Evolutionary conservation across 92 coral and sea anemone genomes (phyloP).

Genomic region (Blastomussa wellsi): DNA sequence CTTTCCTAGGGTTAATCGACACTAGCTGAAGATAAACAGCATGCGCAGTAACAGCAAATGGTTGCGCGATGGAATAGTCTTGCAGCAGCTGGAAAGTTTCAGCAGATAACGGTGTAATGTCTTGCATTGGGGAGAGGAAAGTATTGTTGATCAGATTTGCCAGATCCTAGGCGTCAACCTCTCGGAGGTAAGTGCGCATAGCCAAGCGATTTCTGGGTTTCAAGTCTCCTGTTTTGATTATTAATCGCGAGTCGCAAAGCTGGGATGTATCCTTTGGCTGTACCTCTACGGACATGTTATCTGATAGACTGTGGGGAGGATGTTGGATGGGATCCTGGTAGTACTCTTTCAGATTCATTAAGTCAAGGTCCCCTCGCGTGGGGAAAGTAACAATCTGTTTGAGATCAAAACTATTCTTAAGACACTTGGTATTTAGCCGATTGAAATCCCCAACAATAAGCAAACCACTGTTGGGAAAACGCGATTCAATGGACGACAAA

Average conservation of each 20-base stretch:
- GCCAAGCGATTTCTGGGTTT: constrained; percentile 48
- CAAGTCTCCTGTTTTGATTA: constrained; percentile 52
- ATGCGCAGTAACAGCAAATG: constrained; percentile 23
- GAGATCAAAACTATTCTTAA: constrained; percentile 56
- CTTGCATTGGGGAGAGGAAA: constrained; percentile 38
- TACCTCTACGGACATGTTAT: constrained; percentile 60
- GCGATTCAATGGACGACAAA: constrained; percentile 64
- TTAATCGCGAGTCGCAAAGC: constrained; percentile 32
- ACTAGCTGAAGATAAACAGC: constrained; percentile 40
- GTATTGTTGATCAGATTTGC: constrained; percentile 38
- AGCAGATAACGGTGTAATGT: constrained; percentile 33
- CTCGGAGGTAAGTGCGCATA: constrained; percentile 40
- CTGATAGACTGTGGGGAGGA: constrained; percentile 67
- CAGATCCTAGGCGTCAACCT: constrained; percentile 37
- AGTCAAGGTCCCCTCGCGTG: constrained; percentile 47
- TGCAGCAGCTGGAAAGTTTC: constrained; percentile 15
- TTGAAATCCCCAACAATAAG: constrained; percentile 66
- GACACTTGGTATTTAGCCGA: constrained; percentile 45
- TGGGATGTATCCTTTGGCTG: constrained; percentile 41
- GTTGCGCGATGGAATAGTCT: constrained; percentile 1
- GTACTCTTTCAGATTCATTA: constrained; percentile 57
- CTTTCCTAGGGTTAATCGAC: constrained; percentile 24
- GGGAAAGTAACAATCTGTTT: constrained; percentile 65
- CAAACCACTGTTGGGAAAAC: constrained; percentile 57
- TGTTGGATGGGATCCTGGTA: constrained; percentile 62